A percentile compares a stretch with the other conserved stretches of the same genome.
phyloP scores from a whole-genome alignment of 2,888 invertebrate species.

The Trichacis sp. region DNA sequence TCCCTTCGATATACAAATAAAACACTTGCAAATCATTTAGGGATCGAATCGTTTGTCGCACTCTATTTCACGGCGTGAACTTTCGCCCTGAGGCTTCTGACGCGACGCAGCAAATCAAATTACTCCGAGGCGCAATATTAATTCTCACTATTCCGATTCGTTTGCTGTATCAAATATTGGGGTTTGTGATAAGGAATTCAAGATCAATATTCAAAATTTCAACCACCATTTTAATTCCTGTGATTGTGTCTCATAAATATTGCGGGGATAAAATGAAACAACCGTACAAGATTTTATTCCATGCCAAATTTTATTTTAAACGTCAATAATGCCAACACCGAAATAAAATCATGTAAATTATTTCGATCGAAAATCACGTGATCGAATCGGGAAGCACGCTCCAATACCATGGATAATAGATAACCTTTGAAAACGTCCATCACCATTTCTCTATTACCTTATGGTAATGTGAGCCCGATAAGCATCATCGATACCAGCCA shows the following conservation, averaged over 20 bases:
- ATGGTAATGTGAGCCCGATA: constrained; percentile 46
- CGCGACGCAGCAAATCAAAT: constrained; percentile 35
- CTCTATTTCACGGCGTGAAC: constrained; percentile 53
- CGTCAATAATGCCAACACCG: no score
- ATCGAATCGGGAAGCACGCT: constrained; percentile 15
- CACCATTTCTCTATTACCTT: constrained; percentile 51
- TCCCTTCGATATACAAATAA: no score
- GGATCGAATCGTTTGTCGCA: constrained; percentile 45
- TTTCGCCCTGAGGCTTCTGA: constrained; percentile 47
- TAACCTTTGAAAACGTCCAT: constrained; percentile 47
- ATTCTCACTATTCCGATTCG: constrained; percentile 33
- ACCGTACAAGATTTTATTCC: no score
- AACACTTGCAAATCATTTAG: constrained; percentile 18
- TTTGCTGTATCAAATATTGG: constrained; percentile 16
- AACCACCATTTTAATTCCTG: no score
- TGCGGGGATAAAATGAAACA: no score
- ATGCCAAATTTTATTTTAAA: no score
- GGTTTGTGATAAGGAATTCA: constrained; percentile 13
- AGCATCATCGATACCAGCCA: constrained; percentile 30
- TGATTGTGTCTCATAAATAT: no score
- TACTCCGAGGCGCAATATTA: constrained; percentile 37
- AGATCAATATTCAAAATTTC: no score
- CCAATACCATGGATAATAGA: constrained; percentile 39
- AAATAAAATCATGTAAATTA: constrained; percentile 5
- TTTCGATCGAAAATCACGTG: constrained; percentile 15